Evolutionary conservation across 1,140 invertebrate genomes (phyloP).

Genomic region (Gryon sp.): DNA sequence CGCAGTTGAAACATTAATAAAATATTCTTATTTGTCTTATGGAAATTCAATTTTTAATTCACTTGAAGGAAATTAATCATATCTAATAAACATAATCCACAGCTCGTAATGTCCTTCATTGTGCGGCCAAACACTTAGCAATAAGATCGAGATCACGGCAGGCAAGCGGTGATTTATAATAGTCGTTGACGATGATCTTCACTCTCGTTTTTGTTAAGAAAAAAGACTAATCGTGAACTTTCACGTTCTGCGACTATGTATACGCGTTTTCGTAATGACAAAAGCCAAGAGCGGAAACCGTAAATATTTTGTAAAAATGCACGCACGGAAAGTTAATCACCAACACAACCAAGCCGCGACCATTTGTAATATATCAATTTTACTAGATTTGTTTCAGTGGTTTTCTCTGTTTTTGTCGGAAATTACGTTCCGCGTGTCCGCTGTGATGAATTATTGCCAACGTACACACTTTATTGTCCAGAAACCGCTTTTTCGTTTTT

Average conservation of each 20-base stretch:
- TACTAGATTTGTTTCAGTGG: slow-evolving; percentile 24
- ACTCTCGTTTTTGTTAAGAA: slow-evolving; percentile 33
- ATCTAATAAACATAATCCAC: no score
- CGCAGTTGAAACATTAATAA: no score
- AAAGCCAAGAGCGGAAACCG: slow-evolving; percentile 32
- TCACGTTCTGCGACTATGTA: slow-evolving; percentile 27
- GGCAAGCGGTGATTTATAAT: slow-evolving; percentile 48
- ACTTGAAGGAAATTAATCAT: no score
- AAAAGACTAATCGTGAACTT: slow-evolving; percentile 26
- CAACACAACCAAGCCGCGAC: background rate
- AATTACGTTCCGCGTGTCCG: slow-evolving; percentile 4
- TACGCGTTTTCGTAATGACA: slow-evolving; percentile 49
- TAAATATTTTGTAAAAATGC: slow-evolving; percentile 40
- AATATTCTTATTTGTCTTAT: no score
- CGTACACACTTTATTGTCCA: slow-evolving; percentile 11
- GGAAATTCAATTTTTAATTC: no score
- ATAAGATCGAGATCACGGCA: slow-evolving; percentile 6
- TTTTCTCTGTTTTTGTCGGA: slow-evolving; percentile 28
- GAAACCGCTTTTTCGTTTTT: background rate
- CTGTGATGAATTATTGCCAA: slow-evolving; percentile 16
- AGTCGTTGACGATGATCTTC: slow-evolving; percentile 21
- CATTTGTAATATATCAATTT: slow-evolving; percentile 46
- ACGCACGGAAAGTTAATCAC: slow-evolving; percentile 34
- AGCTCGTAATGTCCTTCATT: slow-evolving; percentile 67
- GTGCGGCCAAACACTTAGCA: slow-evolving; percentile 33